Evolutionary conservation across 23 tunicate species (phyloP).

Genomic region (Clavelina lepadiformis): DNA sequence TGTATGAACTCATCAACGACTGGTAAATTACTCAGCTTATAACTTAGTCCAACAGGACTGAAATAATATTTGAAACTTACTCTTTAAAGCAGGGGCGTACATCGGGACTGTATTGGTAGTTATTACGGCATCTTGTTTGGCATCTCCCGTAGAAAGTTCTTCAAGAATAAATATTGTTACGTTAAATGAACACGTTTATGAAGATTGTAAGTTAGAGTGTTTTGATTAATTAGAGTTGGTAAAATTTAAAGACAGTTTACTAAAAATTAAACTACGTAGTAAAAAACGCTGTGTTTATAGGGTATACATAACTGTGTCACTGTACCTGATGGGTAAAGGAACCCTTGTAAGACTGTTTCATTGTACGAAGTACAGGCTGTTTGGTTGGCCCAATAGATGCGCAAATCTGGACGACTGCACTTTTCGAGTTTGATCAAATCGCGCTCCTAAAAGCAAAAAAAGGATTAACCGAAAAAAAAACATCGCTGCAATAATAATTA

Average conservation of each 20-base stretch:
- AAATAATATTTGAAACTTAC: conserved; percentile 4
- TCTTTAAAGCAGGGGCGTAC: neutral
- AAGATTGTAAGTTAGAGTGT: neutral
- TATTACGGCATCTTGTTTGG: conserved; percentile 13
- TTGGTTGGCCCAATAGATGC: neutral
- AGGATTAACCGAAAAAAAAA: too few species aligned
- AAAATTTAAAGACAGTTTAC: neutral
- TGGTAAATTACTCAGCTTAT: too few species aligned
- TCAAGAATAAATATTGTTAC: neutral
- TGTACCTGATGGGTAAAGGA: conserved; percentile 9
- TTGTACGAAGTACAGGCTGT: neutral
- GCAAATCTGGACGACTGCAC: conserved; percentile 1
- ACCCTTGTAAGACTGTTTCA: neutral
- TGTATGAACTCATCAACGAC: too few species aligned
- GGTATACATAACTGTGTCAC: too few species aligned
- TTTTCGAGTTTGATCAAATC: neutral
- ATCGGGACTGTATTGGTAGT: conserved; percentile 3
- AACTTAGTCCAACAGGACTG: neutral
- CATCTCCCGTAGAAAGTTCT: conserved; percentile 28
- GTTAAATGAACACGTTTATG: neutral
- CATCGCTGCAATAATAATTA: too few species aligned
- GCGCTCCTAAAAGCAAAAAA: neutral
- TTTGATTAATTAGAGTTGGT: neutral
- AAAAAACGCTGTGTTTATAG: too few species aligned
- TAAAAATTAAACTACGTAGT: too few species aligned